Evolutionary conservation across 2,797 vertebrate species (phyloP).

Genomic region (Sciurus carolinensis): DNA sequence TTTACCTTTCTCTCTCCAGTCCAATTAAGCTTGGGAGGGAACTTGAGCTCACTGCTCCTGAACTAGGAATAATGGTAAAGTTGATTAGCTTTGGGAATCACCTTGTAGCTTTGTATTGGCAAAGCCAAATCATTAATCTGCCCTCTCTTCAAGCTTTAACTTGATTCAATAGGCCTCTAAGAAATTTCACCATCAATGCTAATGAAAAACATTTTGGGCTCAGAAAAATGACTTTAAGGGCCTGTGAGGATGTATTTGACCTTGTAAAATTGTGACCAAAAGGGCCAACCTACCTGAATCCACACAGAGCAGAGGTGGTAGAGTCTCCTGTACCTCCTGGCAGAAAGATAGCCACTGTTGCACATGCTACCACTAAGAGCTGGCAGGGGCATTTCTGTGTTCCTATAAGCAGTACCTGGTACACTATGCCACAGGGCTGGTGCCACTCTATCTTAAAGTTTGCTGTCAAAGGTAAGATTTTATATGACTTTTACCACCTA

Average conservation of each 20-base stretch:
- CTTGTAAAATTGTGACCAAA: not conserved
- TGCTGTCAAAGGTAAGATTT: slow-evolving; percentile 21
- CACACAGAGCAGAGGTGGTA: not conserved
- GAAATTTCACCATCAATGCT: slow-evolving; percentile 25
- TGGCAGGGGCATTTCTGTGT: not conserved
- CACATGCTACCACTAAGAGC: not conserved
- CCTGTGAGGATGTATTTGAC: not conserved
- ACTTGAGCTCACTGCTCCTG: not conserved
- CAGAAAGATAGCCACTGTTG: not conserved
- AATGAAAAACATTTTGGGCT: slow-evolving; percentile 5
- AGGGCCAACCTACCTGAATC: not conserved
- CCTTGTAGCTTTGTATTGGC: not conserved
- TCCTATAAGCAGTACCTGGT: not conserved
- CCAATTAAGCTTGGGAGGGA: not conserved
- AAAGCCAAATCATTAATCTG: slow-evolving; percentile 17
- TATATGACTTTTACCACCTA: not conserved
- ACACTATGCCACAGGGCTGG: not conserved
- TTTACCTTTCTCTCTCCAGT: slow-evolving; percentile 31
- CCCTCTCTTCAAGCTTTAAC: not conserved
- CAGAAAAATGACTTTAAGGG: not conserved
- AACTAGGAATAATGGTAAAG: not conserved
- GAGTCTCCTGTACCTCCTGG: not conserved
- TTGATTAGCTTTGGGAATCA: not conserved
- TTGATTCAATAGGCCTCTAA: not conserved
- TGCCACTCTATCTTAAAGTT: not conserved